Conservation (phyloP, 2,113 vertebrate species). For the Cariama cristata region DNA sequence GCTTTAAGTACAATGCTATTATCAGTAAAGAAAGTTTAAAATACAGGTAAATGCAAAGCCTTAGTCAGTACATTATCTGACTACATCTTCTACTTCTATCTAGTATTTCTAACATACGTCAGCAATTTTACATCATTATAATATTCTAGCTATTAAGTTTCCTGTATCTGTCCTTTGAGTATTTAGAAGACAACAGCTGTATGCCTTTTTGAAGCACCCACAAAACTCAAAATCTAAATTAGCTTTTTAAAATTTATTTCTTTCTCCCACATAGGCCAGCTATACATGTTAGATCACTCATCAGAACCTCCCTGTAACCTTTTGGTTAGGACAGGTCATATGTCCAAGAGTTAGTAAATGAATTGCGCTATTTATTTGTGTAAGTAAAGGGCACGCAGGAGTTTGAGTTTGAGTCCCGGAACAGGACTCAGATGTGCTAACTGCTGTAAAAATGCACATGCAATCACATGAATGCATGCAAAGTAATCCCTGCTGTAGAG, state of each 20-base stretch:
- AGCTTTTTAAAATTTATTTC: neutral
- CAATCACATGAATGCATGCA: fast-evolving
- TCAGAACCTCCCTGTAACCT: neutral
- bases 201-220: neutral
- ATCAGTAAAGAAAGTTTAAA: neutral
- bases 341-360: fast-evolving
- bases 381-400: neutral
- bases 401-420: fast-evolving
- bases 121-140: neutral
- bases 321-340: fast-evolving
- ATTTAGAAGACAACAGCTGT: neutral
- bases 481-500: neutral
- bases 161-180: neutral
- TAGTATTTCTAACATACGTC: neutral
- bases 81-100: neutral
- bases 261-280: neutral
- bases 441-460: neutral
- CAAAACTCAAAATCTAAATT: neutral
- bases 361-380: neutral
- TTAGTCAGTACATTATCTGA: neutral
- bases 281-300: neutral
- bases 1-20: neutral
- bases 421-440: neutral
- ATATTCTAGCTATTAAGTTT: neutral
- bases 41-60: neutral